Base-by-base conservation (phyloP, 2,888 invertebrate genomes). In the Drosophila mettleri region DNA sequence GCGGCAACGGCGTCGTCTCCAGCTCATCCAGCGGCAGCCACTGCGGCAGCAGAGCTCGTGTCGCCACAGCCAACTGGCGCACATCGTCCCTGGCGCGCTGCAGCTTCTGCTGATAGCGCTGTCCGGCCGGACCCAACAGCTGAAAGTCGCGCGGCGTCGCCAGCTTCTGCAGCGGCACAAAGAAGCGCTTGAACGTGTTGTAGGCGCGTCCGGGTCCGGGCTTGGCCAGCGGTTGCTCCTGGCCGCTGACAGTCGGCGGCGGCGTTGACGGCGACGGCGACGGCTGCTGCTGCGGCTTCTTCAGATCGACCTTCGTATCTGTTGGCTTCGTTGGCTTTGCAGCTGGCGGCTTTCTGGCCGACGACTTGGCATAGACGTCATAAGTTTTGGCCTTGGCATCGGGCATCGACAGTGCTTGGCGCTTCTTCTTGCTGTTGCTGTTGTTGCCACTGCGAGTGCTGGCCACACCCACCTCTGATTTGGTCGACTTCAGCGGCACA, bases 341-440 rank as follows among this genome's bases (percentile, higher is more conserved):
- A n/a, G 22, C n/a, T 9, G 8, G 20, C 33, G 2, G 20, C 14
- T 43, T 45, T 38, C 43, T 58, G 39, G 3, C 14, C 31, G 14
- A 1, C 31, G 51, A 59, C 31, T 65, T 69, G 33, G 18, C 60
- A 46, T 69, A 66, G 3, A 60, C 54, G 10, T 10, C 12, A 9
- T 55, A 60, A 22, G 2, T 14, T 31, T 48, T 3, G 29, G 9
- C 18, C 18, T 48, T 31, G 8, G 1, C 20, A 2, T 39, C 24
- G 6, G 10, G 27, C n/a, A 16, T 7, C 3, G 10, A n/a, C n/a
- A n/a, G n/a, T n/a, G 2, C 12, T 8, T 9, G 18, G 2, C 45
- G 2, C 45, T 31, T 3, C 10, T 10, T 20, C 31, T 9, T 9
- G 24, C 6, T 24, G 12, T 16, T 24, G 33, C 12, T 29, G 29